phyloP scores from a whole-genome alignment of 1,140 invertebrate genomes.

The Saccostrea echinata region DNA sequence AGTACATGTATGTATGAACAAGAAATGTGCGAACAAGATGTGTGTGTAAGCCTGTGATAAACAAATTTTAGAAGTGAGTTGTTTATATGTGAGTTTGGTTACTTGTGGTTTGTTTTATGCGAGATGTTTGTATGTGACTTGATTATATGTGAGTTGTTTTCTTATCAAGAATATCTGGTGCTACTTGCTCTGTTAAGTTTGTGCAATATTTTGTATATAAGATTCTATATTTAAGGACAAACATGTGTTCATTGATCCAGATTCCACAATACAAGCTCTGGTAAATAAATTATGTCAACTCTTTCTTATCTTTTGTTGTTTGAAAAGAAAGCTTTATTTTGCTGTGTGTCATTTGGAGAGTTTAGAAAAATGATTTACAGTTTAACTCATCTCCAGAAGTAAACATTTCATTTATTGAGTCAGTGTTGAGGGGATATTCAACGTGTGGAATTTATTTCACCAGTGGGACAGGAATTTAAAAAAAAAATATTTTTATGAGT shows the following conservation, averaged over 20 bases:
- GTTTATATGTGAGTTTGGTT: neutral
- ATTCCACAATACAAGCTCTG: slow-evolving; percentile 11
- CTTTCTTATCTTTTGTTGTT: neutral
- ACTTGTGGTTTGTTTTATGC: neutral
- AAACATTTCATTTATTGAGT: too few species aligned
- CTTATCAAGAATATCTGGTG: slow-evolving; percentile 10
- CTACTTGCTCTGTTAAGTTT: slow-evolving; percentile 33
- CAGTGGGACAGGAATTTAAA: too few species aligned
- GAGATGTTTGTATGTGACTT: neutral
- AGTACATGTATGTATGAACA: neutral
- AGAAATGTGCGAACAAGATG: neutral
- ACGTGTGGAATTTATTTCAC: too few species aligned
- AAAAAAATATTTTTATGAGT: too few species aligned
- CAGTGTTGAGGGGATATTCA: too few species aligned
- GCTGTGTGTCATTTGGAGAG: neutral
- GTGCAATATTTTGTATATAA: slow-evolving; percentile 34
- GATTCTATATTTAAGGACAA: slow-evolving; percentile 24
- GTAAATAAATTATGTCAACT: slow-evolving; percentile 33
- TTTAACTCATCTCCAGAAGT: too few species aligned
- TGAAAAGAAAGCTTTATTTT: neutral
- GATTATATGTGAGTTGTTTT: neutral
- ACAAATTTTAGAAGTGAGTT: neutral
- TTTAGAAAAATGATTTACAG: too few species aligned
- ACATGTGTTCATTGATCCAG: slow-evolving; percentile 24
- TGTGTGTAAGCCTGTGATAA: neutral